Evolutionary conservation across 1,140 invertebrate species (phyloP).

Genomic region (Nymphalis io): DNA sequence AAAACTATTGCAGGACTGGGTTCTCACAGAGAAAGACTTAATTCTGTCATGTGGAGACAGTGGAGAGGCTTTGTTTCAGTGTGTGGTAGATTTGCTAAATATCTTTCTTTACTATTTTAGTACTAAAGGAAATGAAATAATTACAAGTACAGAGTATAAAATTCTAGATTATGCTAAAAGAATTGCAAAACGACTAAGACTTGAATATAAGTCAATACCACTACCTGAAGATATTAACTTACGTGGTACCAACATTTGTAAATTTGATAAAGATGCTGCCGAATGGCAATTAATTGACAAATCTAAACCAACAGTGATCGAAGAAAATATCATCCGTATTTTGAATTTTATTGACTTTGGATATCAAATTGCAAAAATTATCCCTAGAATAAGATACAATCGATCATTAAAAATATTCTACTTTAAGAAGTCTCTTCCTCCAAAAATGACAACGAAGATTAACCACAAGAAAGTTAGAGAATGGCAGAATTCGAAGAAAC

Average conservation of each 20-base stretch:
- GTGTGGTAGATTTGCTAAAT: slow-evolving; percentile 76
- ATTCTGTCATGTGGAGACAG: slow-evolving; percentile 76
- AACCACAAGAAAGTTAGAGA: slow-evolving; percentile 67
- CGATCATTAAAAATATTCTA: slow-evolving; percentile 77
- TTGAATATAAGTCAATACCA: slow-evolving; percentile 83
- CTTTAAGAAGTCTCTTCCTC: slow-evolving; percentile 61
- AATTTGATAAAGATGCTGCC: slow-evolving; percentile 83
- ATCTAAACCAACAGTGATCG: slow-evolving; percentile 80
- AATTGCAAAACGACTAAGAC: slow-evolving; percentile 69
- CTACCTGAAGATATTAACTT: slow-evolving; percentile 87
- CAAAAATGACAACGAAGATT: slow-evolving; percentile 64
- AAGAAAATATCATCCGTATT: slow-evolving; percentile 85
- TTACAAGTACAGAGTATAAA: slow-evolving; percentile 45
- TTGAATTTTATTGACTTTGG: slow-evolving; percentile 88
- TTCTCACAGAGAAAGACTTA: slow-evolving; percentile 74
- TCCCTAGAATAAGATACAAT: slow-evolving; percentile 83
- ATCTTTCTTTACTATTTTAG: slow-evolving; percentile 72
- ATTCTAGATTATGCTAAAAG: slow-evolving; percentile 58
- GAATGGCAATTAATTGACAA: slow-evolving; percentile 85
- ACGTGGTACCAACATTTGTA: slow-evolving; percentile 85
- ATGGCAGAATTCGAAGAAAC: slow-evolving; percentile 72
- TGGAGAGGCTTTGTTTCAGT: slow-evolving; percentile 75
- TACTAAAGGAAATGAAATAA: slow-evolving; percentile 48
- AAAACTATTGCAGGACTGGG: slow-evolving; percentile 74
- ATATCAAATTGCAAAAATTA: slow-evolving; percentile 83